Evolutionary conservation across 2,888 invertebrate genomes (phyloP).

Genomic region (Drosophila greeni): DNA sequence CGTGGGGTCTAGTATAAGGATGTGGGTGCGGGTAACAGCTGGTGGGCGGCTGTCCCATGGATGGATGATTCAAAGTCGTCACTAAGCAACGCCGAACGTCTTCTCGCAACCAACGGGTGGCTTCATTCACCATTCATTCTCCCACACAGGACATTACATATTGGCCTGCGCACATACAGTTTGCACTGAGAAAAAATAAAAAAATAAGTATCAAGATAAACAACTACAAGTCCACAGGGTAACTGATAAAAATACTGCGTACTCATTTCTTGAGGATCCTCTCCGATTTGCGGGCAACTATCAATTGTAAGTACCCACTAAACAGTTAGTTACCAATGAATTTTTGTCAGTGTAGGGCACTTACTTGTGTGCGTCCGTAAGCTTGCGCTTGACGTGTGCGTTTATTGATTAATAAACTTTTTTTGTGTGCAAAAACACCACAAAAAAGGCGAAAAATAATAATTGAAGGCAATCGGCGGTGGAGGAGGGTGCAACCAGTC

Average conservation of each 20-base stretch:
- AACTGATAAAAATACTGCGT: not conserved
- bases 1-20: not conserved
- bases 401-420: slow-evolving; percentile 67
- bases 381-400: slow-evolving; percentile 51
- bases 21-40: not conserved
- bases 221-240: not conserved
- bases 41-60: slow-evolving; percentile 8
- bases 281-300: not conserved
- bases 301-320: not conserved
- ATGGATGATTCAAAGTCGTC: slow-evolving; percentile 14
- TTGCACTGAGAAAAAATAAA: slow-evolving; percentile 1
- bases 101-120: slow-evolving; percentile 34
- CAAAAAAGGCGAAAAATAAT: slow-evolving; percentile 24
- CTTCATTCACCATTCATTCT: slow-evolving; percentile 15
- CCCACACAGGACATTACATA: slow-evolving; percentile 28
- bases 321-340: too few relatives aligned
- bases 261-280: not conserved
- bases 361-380: slow-evolving; percentile 30
- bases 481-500: slow-evolving; percentile 37
- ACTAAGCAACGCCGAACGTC: slow-evolving; percentile 38
- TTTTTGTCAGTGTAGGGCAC: slow-evolving; percentile 11
- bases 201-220: not conserved
- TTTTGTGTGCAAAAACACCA: slow-evolving; percentile 43
- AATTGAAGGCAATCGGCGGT: slow-evolving; percentile 34
- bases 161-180: slow-evolving; percentile 14